A percentile compares a stretch with the other conserved stretches of the same genome.
Evolutionary conservation across 2,888 invertebrate species (phyloP).

Genomic region (Morinoia aosen): DNA sequence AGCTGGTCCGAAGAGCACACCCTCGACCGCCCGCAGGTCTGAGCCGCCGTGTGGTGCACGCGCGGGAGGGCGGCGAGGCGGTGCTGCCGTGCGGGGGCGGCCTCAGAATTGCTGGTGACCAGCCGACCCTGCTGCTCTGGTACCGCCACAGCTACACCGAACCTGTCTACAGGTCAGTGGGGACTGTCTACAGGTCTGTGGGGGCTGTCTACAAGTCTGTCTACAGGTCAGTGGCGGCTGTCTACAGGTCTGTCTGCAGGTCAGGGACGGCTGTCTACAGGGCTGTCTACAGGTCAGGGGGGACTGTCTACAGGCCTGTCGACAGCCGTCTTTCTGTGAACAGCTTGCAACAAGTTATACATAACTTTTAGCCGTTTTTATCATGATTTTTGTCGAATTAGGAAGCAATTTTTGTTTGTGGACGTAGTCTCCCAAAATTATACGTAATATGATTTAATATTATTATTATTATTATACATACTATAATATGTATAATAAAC

Average conservation of each 20-base stretch:
- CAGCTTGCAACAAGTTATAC: too few relatives aligned
- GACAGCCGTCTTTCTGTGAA: too few relatives aligned
- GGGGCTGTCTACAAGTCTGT: neutral
- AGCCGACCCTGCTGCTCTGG: conserved; percentile 61
- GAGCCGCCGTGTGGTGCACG: conserved; percentile 55
- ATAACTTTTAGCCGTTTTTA: too few relatives aligned
- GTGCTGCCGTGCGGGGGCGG: conserved; percentile 59
- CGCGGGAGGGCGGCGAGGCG: conserved; percentile 56
- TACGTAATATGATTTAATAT: too few relatives aligned
- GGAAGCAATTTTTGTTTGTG: too few relatives aligned
- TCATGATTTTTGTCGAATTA: too few relatives aligned
- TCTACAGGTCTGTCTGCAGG: neutral
- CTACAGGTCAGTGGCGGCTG: neutral
- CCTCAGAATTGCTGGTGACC: conserved; percentile 55
- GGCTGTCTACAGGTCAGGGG: neutral
- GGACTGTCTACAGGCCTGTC: too few relatives aligned
- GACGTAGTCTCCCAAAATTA: too few relatives aligned
- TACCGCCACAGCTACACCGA: conserved; percentile 60
- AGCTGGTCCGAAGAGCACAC: neutral
- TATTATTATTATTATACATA: too few relatives aligned
- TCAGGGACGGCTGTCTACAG: neutral
- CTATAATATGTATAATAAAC: too few relatives aligned
- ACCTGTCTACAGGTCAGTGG: conserved; percentile 62
- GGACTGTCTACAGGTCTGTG: conserved; percentile 54
- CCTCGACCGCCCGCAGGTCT: neutral